phyloP scores from a whole-genome alignment of 2,888 invertebrate genomes.

The Ophion obscuratus region DNA sequence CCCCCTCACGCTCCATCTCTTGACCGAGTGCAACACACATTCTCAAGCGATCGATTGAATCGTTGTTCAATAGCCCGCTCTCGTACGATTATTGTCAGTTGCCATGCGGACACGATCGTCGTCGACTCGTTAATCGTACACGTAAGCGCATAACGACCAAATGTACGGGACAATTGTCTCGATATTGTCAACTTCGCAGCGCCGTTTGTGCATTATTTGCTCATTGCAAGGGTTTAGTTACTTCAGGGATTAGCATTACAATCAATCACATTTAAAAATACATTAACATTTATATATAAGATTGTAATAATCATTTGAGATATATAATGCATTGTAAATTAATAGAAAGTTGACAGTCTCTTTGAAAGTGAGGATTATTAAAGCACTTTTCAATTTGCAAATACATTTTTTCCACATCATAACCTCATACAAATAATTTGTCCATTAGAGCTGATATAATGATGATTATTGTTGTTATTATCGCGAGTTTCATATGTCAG shows the following conservation, averaged over 20 bases:
- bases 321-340: neutral
- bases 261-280: neutral
- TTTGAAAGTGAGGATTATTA: neutral
- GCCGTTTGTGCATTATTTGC: neutral
- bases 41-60: constrained; percentile 48
- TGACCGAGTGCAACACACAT: constrained; percentile 40
- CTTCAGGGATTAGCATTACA: neutral
- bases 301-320: no score
- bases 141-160: neutral
- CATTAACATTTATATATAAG: no score
- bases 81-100: constrained; percentile 58
- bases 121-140: constrained; percentile 24
- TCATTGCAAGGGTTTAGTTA: neutral
- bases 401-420: neutral
- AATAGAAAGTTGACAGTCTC: no score
- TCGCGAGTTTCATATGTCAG: neutral
- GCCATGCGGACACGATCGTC: constrained; percentile 26
- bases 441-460: neutral
- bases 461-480: neutral
- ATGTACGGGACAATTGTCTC: neutral
- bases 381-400: neutral
- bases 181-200: neutral
- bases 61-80: constrained; percentile 45
- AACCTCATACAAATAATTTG: neutral
- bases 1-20: neutral